Evolutionary conservation across 1,140 invertebrate genomes (phyloP).

Genomic region (Adoxophyes honmai): DNA sequence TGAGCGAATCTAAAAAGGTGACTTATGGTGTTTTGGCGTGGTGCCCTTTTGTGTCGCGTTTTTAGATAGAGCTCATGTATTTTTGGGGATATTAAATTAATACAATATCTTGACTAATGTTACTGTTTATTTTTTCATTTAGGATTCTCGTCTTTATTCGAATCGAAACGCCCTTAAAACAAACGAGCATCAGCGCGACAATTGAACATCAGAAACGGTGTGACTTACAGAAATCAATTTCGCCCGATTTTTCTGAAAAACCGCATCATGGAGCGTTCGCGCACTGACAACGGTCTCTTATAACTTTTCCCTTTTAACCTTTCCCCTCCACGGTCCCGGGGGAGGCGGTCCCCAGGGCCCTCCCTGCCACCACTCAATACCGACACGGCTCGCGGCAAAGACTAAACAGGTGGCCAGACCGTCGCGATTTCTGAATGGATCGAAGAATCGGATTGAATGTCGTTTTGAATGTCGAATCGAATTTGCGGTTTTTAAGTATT

Average conservation of each 20-base stretch:
- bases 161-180: too few species aligned
- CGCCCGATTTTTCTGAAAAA: constrained; percentile 26
- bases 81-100: too few species aligned
- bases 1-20: constrained; percentile 19
- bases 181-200: too few species aligned
- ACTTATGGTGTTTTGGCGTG: constrained; percentile 11
- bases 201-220: too few species aligned
- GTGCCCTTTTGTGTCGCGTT: constrained; percentile 27
- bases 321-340: constrained; percentile 59
- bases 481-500: too few species aligned
- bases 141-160: too few species aligned
- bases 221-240: background rate
- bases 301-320: constrained; percentile 77
- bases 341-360: constrained; percentile 76
- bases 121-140: too few species aligned
- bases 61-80: too few species aligned
- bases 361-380: constrained; percentile 70
- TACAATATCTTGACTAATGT: too few species aligned
- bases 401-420: constrained; percentile 43
- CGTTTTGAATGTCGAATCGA: too few species aligned
- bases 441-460: too few species aligned
- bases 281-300: constrained; percentile 72
- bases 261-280: constrained; percentile 50
- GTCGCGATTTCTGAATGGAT: too few species aligned
- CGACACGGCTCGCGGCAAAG: constrained; percentile 70